Conservation (phyloP, 2,113 vertebrate genomes). For the Xiphophorus couchianus region DNA sequence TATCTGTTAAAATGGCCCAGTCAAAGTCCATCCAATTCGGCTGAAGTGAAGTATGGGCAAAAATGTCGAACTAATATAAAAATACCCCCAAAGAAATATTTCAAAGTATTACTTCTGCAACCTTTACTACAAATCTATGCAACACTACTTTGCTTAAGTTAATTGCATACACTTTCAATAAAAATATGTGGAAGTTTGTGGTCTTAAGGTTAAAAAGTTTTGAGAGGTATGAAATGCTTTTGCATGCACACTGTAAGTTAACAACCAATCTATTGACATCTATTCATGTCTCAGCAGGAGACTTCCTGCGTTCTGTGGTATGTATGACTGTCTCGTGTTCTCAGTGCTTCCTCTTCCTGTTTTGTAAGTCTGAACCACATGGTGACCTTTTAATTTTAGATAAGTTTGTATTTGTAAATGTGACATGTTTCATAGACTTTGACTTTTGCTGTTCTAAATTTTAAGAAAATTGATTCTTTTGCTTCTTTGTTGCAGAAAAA, state of each 20-base stretch:
- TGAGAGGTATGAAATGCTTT: background rate
- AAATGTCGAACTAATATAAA: too few species aligned
- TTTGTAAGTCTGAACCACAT: background rate
- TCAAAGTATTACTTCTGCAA: too few species aligned
- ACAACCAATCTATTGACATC: background rate
- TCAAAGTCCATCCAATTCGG: too few species aligned
- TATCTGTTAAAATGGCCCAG: too few species aligned
- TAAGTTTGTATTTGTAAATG: background rate
- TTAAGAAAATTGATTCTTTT: background rate
- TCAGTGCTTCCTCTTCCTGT: conserved; percentile 5
- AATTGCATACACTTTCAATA: background rate
- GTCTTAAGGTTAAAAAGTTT: background rate
- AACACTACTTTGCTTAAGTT: background rate
- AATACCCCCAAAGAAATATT: too few species aligned
- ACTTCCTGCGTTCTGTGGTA: background rate
- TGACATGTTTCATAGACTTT: background rate
- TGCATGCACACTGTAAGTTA: background rate
- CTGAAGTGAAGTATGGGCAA: too few species aligned
- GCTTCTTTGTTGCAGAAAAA: background rate
- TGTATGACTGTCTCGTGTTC: background rate
- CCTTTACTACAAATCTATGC: too few species aligned
- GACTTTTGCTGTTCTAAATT: too few species aligned
- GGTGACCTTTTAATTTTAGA: background rate
- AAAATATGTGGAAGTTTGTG: background rate
- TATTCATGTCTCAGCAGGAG: background rate